Conservation (phyloP, 1,140 invertebrate genomes). For the Listronotus bonariensis region DNA sequence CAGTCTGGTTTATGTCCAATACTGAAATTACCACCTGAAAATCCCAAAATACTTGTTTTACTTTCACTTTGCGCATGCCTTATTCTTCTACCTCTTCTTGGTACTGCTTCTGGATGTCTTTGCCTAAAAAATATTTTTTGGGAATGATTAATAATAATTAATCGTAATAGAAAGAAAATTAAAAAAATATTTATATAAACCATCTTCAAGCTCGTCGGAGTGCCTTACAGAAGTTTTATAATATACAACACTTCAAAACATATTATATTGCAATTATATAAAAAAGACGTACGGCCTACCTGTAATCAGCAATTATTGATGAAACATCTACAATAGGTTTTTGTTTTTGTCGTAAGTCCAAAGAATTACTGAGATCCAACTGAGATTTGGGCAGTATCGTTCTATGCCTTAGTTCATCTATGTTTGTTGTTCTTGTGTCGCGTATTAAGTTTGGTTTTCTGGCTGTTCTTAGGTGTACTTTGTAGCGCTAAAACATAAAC, state of each 20-base stretch:
- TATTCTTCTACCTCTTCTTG: constrained; percentile 66
- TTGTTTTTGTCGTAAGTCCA: constrained; percentile 60
- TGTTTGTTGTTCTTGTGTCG: constrained; percentile 14
- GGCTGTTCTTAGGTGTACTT: constrained; percentile 41
- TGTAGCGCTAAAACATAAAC: constrained; percentile 26
- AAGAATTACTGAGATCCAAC: constrained; percentile 58
- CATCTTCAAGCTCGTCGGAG: no score
- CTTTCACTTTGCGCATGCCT: constrained; percentile 53
- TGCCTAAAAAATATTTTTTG: constrained; percentile 55
- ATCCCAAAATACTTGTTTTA: constrained; percentile 47
- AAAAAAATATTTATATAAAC: no score
- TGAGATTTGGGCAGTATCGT: constrained; percentile 53
- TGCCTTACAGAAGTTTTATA: background rate
- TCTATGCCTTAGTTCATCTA: constrained; percentile 36
- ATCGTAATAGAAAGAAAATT: no score
- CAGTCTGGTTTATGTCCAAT: constrained; percentile 51
- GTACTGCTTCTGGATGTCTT: constrained; percentile 71
- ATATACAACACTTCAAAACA: background rate
- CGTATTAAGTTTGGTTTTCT: constrained; percentile 25
- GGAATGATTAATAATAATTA: no score
- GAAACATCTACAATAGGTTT: constrained; percentile 78
- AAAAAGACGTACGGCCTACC: background rate
- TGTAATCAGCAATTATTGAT: constrained; percentile 81
- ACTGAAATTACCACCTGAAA: constrained; percentile 55
- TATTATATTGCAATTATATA: background rate